Percentiles rank a stretch among this genome's conserved stretches.
Conservation (phyloP, 2,113 vertebrate genomes). For the Lichenostomus cassidix region DNA sequence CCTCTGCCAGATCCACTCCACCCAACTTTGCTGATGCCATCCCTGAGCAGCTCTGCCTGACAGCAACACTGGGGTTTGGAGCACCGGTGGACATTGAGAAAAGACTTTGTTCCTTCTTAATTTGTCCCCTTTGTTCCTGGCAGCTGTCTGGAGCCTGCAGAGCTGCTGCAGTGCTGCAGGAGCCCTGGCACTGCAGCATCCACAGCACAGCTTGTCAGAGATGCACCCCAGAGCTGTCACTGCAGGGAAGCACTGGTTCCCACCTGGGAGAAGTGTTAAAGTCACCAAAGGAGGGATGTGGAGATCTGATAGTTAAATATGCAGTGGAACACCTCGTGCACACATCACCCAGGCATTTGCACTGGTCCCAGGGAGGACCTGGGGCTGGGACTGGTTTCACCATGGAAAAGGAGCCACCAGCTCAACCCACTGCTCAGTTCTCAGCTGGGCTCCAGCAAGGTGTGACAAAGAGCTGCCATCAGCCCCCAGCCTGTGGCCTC, state of each 20-base stretch:
- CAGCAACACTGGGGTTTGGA: neutral
- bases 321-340: too few relatives aligned
- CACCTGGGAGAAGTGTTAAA: neutral
- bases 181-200: neutral
- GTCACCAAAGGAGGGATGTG: neutral
- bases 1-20: neutral
- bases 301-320: neutral
- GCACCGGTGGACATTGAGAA: neutral
- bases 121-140: neutral
- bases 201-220: neutral
- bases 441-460: accelerated
- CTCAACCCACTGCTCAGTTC: neutral
- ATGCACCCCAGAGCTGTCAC: accelerated
- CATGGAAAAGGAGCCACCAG: neutral
- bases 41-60: neutral
- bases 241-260: neutral
- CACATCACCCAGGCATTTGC: accelerated
- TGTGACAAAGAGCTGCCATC: neutral
- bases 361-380: neutral
- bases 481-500: neutral
- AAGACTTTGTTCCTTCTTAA: neutral
- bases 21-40: neutral
- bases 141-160: neutral
- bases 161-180: neutral
- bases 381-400: neutral